Percentiles rank a stretch among this genome's conserved stretches.
These are phyloP conservation scores for Salarias fasciatus DNA, from an alignment of 2,797 vertebrate species.

Conservation along the genomic window DNA sequence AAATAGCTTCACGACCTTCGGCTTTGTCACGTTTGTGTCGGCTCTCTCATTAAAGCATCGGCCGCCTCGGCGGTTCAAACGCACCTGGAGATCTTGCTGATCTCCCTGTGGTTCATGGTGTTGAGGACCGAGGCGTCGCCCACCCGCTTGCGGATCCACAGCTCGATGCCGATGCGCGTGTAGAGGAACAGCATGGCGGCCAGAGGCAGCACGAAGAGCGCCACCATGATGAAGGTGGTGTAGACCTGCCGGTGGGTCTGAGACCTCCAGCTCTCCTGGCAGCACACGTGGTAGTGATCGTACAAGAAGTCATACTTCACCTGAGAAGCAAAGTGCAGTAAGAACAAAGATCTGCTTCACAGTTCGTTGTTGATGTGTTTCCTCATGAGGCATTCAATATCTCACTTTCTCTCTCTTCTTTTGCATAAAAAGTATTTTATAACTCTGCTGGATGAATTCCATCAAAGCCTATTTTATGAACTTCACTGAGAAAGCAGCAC, in stretches of 20 bases:
- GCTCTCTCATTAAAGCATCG: too few relatives aligned
- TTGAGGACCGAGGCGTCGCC: constrained; percentile 84
- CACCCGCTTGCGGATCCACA: constrained; percentile 88
- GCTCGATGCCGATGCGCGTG: constrained; percentile 82
- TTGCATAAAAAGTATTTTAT: too few relatives aligned
- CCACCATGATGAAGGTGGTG: constrained; percentile 88
- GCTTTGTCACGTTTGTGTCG: too few relatives aligned
- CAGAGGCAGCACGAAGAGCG: constrained; percentile 86
- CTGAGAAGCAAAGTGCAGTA: constrained; percentile 52
- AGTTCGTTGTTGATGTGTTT: too few relatives aligned
- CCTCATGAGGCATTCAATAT: too few relatives aligned
- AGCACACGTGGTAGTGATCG: constrained; percentile 86
- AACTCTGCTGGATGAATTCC: too few relatives aligned
- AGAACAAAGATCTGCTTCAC: too few relatives aligned
- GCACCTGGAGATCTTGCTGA: constrained; percentile 86
- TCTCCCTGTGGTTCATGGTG: constrained; percentile 86
- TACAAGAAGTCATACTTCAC: constrained; percentile 90
- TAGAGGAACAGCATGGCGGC: constrained; percentile 86
- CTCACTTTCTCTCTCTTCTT: too few relatives aligned
- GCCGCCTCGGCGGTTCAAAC: not conserved
- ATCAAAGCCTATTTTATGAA: too few relatives aligned
- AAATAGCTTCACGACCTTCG: too few relatives aligned
- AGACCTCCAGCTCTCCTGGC: constrained; percentile 85
- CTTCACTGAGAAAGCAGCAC: too few relatives aligned
- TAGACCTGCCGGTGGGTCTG: constrained; percentile 80